Evolutionary conservation across 2,888 invertebrate species (phyloP), one percentile per base, ranked within the genome.

Genomic region (Falcaria lacertinaria): DNA sequence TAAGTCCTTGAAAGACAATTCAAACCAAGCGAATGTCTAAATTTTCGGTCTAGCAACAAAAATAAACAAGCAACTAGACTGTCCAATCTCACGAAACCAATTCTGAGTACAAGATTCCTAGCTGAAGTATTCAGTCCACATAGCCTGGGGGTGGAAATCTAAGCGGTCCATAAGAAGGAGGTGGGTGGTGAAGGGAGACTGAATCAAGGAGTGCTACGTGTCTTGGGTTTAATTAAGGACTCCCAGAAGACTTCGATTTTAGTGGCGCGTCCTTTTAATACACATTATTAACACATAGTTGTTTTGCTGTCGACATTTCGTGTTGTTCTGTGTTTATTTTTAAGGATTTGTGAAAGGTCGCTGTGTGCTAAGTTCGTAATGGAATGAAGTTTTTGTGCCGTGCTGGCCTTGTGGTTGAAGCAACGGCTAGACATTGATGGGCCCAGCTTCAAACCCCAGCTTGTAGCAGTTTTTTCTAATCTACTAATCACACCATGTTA

Each of bases 151-250:
- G 85, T 71, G 83, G 80, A 88, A 88, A 88, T 89, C 88, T 87
- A 87, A 87, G 88, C 88, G 83, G 83, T 82, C 85, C 88, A 86
- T 86, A 86, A 87, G 87, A 82, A 80, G 73, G 76, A 74, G 69
- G 55, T 47, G 62, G 57, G 63, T 64, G 58, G 53, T 71, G 73
- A 68, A 67, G 69, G 79, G 85, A 76, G 80, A 81, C 81, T 86
- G 88, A 88, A 88, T 88, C 87, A 88, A 88, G 88, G 87, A 88
- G 84, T 75, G 78, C 69, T 87, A 88, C 88, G 88, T 88, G 88
- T 82, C 69, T 67, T 61, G 88, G 79, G 82, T 88, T 88, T 88
- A 88, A 88, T 88, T 88, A 88, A 88, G 83, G 86, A 80, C 81
- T 76, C 75, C 54, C 51, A 65, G 69, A 79, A 77, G 78, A 69